Evolutionary conservation across 1,140 invertebrate species (phyloP), one percentile per base, ranked within the genome.

Genomic region (Hermatobates lingyangjiaoensis): DNA sequence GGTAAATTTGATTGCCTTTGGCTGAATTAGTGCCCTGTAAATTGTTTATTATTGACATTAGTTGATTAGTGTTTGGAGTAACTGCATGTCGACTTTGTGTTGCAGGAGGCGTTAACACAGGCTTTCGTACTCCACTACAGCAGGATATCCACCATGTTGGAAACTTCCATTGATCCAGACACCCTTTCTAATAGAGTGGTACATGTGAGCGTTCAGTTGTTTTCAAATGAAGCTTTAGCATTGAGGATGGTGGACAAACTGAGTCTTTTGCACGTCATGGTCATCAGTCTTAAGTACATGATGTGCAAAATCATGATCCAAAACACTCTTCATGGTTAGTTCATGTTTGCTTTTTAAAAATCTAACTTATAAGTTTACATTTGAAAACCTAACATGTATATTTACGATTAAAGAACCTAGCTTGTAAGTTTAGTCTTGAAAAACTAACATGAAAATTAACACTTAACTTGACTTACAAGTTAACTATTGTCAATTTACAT

Each of bases 111-210:
- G 53, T 80, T 96, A 58, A 94, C 90, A 0, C 74, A 84, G 56
- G 87, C 91, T 7, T 96, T 97, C 70, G 90, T 96, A 30, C 74
- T 91, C 61, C 92, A 96, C 68, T 98, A 97, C 66, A 89, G 85
- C 57, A 76, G 90, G 58, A 92, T 96, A 56, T 87, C 89, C 15
- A 80, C 85, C 58, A 88, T 94, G 67, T 71, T 97, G 38, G 85
- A 92, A 61, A 75, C 78, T 56, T 86, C 85, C 0, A 70, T 71
- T 15, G 87, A 93, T 71, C 83, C 86, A 2, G 87, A 93, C 63
- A 88, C 83, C 27, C 72, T 97, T 2, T 91, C 88, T 53, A 95
- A 95, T 69, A 74, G 90, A 45, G 89, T 97, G 3, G 92, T 97
- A 1, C 93, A 97, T 65, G 92, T 97, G 63, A 92, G 87, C 62